Conservation (phyloP, 1,140 invertebrate species). For the Solen grandis region DNA sequence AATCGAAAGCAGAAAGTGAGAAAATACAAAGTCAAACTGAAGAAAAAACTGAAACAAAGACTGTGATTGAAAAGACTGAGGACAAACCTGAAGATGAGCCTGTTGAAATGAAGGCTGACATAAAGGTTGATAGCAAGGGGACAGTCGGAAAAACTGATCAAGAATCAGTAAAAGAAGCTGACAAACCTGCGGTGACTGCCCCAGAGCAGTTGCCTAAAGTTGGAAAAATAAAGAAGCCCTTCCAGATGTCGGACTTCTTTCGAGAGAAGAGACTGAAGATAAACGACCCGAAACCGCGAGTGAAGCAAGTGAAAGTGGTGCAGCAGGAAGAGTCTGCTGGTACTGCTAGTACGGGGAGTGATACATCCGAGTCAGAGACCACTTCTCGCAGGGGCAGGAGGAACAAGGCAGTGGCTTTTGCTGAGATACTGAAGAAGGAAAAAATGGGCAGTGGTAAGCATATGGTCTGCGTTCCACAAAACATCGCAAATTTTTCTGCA, state of each 20-base stretch:
- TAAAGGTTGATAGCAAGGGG: no score
- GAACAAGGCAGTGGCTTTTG: conserved; percentile 35
- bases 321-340: conserved; percentile 4
- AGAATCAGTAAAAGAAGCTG: neutral
- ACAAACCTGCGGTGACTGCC: neutral
- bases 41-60: conserved; percentile 6
- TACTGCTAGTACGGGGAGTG: neutral
- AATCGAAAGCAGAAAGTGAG: conserved; percentile 1
- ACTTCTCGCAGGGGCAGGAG: conserved; percentile 8
- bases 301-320: conserved; percentile 11
- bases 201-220: neutral
- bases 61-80: neutral
- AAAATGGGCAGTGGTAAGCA: conserved; percentile 39
- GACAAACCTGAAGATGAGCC: neutral
- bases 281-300: conserved; percentile 30
- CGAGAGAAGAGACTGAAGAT: conserved; percentile 42
- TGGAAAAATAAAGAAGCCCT: conserved; percentile 22
- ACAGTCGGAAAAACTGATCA: neutral
- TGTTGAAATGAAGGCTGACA: neutral
- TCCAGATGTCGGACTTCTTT: conserved; percentile 45
- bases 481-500: no score
- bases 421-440: conserved; percentile 56
- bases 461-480: neutral
- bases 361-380: neutral
- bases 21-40: neutral